These are phyloP conservation scores for Hermaeophaga mercurialis DNA, from an alignment of 2,888 invertebrate genomes.

Conservation along the genomic window DNA sequence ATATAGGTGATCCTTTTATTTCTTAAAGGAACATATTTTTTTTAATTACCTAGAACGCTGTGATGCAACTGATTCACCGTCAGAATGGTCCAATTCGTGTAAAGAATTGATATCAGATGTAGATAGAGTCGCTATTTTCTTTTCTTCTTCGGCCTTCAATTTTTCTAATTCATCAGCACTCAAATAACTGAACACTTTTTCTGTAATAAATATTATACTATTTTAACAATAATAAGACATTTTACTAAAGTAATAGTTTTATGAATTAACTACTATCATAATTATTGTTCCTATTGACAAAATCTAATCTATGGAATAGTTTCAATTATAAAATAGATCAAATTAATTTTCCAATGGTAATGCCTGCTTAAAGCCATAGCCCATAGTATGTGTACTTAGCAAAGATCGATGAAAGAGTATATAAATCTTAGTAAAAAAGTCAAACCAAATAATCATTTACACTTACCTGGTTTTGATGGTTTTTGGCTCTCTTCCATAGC, in stretches of 20 bases:
- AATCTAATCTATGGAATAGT: too few species aligned
- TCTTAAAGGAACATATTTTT: not conserved
- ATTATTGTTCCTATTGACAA: too few species aligned
- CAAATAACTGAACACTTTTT: constrained; percentile 91
- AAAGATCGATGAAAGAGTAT: too few species aligned
- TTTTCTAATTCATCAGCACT: constrained; percentile 93
- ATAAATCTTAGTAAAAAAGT: not conserved
- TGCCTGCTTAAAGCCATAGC: too few species aligned
- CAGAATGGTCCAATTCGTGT: constrained; percentile 63
- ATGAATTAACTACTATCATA: too few species aligned
- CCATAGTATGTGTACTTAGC: too few species aligned
- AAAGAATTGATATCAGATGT: constrained; percentile 67
- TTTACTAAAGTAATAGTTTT: too few species aligned
- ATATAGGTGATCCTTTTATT: too few species aligned
- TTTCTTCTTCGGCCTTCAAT: constrained; percentile 91
- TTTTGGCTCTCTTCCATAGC: constrained; percentile 93
- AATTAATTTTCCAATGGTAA: too few species aligned
- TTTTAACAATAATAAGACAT: too few species aligned
- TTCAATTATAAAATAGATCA: too few species aligned
- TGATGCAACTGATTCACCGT: constrained; percentile 57
- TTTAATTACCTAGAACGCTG: constrained; percentile 50
- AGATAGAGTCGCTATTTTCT: constrained; percentile 79
- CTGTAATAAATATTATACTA: too few species aligned
- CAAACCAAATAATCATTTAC: not conserved
- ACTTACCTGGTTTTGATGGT: constrained; percentile 80